Percentiles rank a stretch among this genome's conserved stretches.
Conservation (phyloP, 2,888 invertebrate species). For the Drosophila multiciliata region DNA sequence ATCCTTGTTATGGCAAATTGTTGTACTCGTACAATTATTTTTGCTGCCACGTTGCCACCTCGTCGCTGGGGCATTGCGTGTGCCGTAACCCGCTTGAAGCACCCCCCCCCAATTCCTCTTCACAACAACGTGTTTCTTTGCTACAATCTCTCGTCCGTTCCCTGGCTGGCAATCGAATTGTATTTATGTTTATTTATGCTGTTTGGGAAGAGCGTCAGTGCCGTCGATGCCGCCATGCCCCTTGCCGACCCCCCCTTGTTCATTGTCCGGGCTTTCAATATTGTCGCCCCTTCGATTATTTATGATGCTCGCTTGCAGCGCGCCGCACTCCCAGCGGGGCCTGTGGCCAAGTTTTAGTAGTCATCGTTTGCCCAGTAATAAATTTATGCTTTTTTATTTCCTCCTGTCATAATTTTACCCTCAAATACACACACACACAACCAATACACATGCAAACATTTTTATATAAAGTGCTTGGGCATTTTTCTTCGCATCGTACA, state of each 20-base stretch:
- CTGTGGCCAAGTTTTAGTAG: slow-evolving; percentile 79
- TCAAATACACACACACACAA: slow-evolving; percentile 66
- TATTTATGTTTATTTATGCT: slow-evolving; percentile 66
- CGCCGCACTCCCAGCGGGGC: slow-evolving; percentile 65
- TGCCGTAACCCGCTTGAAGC: slow-evolving; percentile 25
- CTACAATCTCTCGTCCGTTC: background rate
- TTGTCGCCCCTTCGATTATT: slow-evolving; percentile 81
- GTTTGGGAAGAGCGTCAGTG: slow-evolving; percentile 57
- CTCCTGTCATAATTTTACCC: slow-evolving; percentile 82
- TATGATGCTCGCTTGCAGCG: slow-evolving; percentile 72
- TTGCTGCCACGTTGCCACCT: slow-evolving; percentile 28
- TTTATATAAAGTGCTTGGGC: slow-evolving; percentile 63
- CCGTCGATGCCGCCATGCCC: slow-evolving; percentile 28
- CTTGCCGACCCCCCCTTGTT: slow-evolving; percentile 11
- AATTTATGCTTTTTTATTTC: slow-evolving; percentile 82
- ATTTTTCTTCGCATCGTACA: slow-evolving; percentile 62
- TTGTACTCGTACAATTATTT: slow-evolving; percentile 73
- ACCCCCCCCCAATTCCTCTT: background rate
- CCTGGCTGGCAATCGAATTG: slow-evolving; percentile 51
- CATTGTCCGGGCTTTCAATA: slow-evolving; percentile 72
- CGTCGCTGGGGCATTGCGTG: slow-evolving; percentile 36
- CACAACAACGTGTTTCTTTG: background rate
- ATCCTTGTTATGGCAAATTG: slow-evolving; percentile 80
- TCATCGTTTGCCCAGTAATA: slow-evolving; percentile 79
- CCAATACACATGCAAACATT: slow-evolving; percentile 22